Evolutionary conservation across 2,888 invertebrate genomes (phyloP).

Genomic region (Hyles lineata): DNA sequence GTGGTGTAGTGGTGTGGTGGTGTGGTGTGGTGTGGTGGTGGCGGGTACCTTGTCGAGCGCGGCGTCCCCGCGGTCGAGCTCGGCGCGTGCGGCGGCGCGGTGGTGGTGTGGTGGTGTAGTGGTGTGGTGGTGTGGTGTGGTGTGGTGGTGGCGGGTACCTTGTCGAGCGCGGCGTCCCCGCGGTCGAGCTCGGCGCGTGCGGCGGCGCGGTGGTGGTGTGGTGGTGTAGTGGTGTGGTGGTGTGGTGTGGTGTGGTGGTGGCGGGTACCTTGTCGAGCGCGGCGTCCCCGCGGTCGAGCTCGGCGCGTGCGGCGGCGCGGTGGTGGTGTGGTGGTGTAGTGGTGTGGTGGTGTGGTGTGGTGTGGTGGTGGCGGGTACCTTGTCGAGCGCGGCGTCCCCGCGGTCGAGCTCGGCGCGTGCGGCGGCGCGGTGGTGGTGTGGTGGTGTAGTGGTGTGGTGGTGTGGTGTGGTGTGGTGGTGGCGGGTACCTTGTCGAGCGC

Average conservation of each 20-base stretch:
- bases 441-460: conserved; percentile 84
- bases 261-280: conserved; percentile 86
- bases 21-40: too few species aligned
- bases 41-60: too few species aligned
- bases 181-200: too few species aligned
- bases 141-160: conserved; percentile 65
- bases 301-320: too few species aligned
- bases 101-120: conserved; percentile 93
- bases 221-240: too few species aligned
- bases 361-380: conserved; percentile 64
- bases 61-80: conserved; percentile 17
- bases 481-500: too few species aligned
- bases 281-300: conserved; percentile 82
- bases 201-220: too few species aligned
- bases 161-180: too few species aligned
- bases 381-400: conserved; percentile 76
- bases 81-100: conserved; percentile 89
- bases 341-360: too few species aligned
- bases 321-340: too few species aligned
- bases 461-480: conserved; percentile 58
- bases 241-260: too few species aligned
- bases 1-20: too few species aligned
- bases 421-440: conserved; percentile 89
- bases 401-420: conserved; percentile 84
- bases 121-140: conserved; percentile 85